A percentile compares a stretch with the other conserved stretches of the same genome.
Conservation (phyloP, 2,797 vertebrate genomes). For the Monodelphis domestica region DNA sequence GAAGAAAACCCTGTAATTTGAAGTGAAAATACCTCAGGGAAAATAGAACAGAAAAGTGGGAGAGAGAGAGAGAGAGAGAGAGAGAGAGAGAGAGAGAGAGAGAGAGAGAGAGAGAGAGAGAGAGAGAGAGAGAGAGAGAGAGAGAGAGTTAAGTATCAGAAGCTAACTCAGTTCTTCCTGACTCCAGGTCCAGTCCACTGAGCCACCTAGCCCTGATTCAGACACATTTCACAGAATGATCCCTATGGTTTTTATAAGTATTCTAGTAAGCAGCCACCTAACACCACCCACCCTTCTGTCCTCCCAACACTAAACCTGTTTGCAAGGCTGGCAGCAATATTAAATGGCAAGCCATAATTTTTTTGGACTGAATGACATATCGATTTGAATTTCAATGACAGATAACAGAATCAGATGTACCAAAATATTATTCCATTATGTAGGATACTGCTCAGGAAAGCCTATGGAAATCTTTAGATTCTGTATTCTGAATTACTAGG, state of each 20-base stretch:
- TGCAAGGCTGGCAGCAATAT: conserved; percentile 67
- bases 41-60: background rate
- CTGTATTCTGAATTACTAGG: background rate
- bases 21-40: background rate
- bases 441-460: background rate
- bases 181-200: background rate
- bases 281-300: background rate
- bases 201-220: background rate
- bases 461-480: background rate
- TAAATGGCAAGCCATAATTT: conserved; percentile 65
- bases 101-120: no score
- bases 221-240: background rate
- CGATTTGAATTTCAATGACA: conserved; percentile 34
- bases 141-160: background rate
- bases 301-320: conserved; percentile 49
- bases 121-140: no score
- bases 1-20: no score
- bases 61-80: no score
- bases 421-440: conserved; percentile 28
- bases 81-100: no score
- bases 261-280: background rate
- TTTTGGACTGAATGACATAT: conserved; percentile 59
- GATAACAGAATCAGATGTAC: conserved; percentile 30
- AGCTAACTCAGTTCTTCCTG: background rate
- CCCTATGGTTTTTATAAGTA: background rate